Base-by-base conservation (phyloP, 2,888 invertebrate genomes). In the Agonum fuliginosum region DNA sequence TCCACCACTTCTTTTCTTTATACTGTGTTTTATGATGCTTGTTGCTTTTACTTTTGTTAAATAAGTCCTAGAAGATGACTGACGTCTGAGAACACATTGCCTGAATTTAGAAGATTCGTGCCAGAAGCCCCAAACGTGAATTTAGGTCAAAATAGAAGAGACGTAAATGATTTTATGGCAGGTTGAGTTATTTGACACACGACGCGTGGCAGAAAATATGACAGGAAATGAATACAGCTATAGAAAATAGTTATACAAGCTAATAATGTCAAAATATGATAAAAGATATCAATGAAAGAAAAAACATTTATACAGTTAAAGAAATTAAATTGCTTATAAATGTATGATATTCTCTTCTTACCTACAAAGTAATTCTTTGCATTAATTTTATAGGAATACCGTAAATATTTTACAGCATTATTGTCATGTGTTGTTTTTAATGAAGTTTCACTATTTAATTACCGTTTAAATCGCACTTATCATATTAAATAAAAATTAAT, bases 21-120 rank as follows among this genome's bases (percentile, higher is more conserved):
- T 46, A 20, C 1, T 4, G 37, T 37, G 24, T 46, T 43, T 69
- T 69, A 69, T 69, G 43, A 24, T 22, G 20, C 22, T 34, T 37
- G 20, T 46, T 46, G 69, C 69, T 69, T 69, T 69, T 69, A 69
- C 69, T 69, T 69, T 69, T 69, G 69, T 46, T 43, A 67, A 22
- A 67, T 43, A 24, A 43, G 46, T 3, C 69, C 22, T 24, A 69
- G 46, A 27, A 62, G 54, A 54, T 54, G 54, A 54, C 54, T 24
- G 51, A 51, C 22, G 20, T 22, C 24, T 20, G 19, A 54, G n/a
- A 24, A 10, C 8, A 12, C 24, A n/a, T 24, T 54, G 54, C 54
- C 54, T 54, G 54, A 12, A 22, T 54, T 54, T 54, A 22, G 22
- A 8, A 37, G 20, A 24, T 54, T 12, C 24, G 24, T 51, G 51